These are phyloP conservation scores for Phymatocera aterrima DNA, from an alignment of 2,888 invertebrate genomes.

Conservation along the genomic window DNA sequence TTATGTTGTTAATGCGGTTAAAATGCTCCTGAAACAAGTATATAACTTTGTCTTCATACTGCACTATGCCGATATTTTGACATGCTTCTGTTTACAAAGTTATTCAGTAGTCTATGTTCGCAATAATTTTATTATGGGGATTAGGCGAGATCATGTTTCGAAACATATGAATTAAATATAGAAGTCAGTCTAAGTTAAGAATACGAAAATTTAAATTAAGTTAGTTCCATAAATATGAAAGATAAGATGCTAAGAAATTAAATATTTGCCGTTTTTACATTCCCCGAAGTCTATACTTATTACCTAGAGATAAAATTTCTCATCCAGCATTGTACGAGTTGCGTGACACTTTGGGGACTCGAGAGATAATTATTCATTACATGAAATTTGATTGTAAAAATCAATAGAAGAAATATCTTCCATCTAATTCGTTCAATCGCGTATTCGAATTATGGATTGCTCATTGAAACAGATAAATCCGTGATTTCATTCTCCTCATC, in stretches of 20 bases:
- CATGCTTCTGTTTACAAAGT: background rate
- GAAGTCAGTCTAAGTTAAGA: background rate
- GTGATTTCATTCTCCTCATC: background rate
- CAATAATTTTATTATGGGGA: slow-evolving; percentile 39
- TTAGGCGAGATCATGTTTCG: slow-evolving; percentile 23
- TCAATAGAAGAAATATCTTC: background rate
- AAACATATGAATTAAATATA: slow-evolving; percentile 1
- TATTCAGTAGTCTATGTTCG: slow-evolving; percentile 11
- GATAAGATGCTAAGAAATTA: background rate
- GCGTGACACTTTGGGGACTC: background rate
- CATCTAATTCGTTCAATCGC: background rate
- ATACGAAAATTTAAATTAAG: background rate
- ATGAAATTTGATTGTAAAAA: background rate
- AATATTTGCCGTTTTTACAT: background rate
- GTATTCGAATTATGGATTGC: background rate
- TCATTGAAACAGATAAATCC: background rate
- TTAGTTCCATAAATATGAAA: slow-evolving; percentile 7
- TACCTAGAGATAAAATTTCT: background rate
- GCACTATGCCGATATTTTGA: background rate
- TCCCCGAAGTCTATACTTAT: background rate
- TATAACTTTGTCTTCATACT: background rate
- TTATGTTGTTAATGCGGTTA: too few relatives aligned
- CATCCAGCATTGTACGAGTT: background rate
- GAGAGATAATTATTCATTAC: background rate
- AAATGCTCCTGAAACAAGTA: too few relatives aligned